phyloP scores from a whole-genome alignment of 2,113 vertebrate genomes.

The Solenodon paradoxus region DNA sequence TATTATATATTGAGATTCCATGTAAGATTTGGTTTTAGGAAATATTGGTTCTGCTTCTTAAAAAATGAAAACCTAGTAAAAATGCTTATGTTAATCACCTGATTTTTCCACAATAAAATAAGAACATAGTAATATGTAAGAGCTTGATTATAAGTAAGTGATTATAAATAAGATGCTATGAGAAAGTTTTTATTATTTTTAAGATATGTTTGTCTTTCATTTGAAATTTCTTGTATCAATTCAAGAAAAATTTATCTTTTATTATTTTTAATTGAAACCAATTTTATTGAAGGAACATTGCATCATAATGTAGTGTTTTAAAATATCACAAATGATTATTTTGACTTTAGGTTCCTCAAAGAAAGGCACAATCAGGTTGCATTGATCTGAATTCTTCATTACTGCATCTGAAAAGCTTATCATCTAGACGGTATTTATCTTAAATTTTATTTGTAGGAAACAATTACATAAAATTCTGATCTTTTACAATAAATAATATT shows the following conservation, averaged over 20 bases:
- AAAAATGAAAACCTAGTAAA: not conserved
- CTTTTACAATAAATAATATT: not conserved
- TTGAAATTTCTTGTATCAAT: not conserved
- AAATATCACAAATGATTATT: slow-evolving; percentile 30
- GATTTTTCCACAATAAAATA: slow-evolving; percentile 48
- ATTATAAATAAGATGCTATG: slow-evolving; percentile 1
- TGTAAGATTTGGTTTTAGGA: not conserved
- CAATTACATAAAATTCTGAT: not conserved
- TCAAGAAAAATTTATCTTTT: too few relatives aligned
- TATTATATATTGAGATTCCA: not conserved
- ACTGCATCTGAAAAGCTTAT: slow-evolving; percentile 89
- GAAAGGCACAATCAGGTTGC: slow-evolving; percentile 94
- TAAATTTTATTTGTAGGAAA: slow-evolving; percentile 13
- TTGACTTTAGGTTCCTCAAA: slow-evolving; percentile 94
- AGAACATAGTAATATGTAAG: not conserved
- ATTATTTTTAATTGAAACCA: too few relatives aligned
- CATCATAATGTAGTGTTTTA: not conserved
- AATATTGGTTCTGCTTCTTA: not conserved
- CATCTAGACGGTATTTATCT: slow-evolving; percentile 89
- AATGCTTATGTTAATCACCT: slow-evolving; percentile 5
- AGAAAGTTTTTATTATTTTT: slow-evolving; percentile 3
- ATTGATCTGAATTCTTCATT: slow-evolving; percentile 97
- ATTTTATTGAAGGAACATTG: too few relatives aligned
- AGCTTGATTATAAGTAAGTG: slow-evolving; percentile 47
- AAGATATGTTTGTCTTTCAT: not conserved